Conservation (phyloP, 2,113 vertebrate species). For the Bos javanicus region DNA sequence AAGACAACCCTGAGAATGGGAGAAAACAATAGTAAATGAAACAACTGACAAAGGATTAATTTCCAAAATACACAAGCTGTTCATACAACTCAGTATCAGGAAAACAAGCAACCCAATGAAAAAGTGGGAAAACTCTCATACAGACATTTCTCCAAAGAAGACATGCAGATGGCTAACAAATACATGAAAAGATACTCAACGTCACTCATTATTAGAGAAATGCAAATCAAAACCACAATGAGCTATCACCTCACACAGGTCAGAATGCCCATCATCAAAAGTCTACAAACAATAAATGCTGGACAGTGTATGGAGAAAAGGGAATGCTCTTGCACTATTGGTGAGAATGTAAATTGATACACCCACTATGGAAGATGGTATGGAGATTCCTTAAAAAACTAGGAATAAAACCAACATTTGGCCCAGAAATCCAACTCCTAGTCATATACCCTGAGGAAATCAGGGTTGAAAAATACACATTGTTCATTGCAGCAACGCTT, state of each 20-base stretch:
- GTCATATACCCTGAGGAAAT: not conserved
- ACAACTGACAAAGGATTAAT: not conserved
- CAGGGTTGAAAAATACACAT: not conserved
- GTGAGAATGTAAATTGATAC: not conserved
- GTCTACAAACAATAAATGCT: not conserved
- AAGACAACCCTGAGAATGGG: not conserved
- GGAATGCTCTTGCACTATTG: not conserved
- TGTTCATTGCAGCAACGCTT: not conserved
- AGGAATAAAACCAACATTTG: not conserved
- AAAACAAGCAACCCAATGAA: not conserved
- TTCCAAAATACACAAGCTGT: not conserved
- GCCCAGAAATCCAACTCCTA: not conserved
- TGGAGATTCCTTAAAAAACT: not conserved
- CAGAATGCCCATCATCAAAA: not conserved
- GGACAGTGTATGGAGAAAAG: not conserved
- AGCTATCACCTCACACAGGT: not conserved
- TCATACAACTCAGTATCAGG: not conserved
- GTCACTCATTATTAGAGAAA: not conserved
- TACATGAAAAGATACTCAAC: not conserved
- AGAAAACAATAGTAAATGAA: not conserved
- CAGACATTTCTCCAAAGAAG: not conserved
- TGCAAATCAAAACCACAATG: not conserved
- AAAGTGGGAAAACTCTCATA: not conserved
- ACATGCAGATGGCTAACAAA: not conserved
- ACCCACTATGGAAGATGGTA: not conserved